Evolutionary conservation across 2,797 vertebrate genomes (phyloP).

Genomic region (Orientallactaga sibirica): DNA sequence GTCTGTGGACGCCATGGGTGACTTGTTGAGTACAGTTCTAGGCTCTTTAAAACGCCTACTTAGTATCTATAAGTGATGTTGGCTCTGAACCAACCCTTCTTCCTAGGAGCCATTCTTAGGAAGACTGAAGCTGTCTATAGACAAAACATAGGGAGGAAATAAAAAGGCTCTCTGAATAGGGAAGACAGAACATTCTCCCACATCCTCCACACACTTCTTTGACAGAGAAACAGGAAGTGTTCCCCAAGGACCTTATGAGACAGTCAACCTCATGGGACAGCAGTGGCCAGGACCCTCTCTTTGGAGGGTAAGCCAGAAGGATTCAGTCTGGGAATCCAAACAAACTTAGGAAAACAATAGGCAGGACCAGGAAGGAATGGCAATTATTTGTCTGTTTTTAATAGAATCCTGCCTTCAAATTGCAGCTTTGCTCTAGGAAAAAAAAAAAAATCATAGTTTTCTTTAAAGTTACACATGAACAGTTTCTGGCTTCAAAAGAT

Average conservation of each 20-base stretch:
- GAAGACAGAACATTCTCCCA: constrained; percentile 80
- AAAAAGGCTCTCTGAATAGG: constrained; percentile 86
- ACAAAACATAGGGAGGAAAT: constrained; percentile 87
- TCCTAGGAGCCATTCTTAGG: constrained; percentile 64
- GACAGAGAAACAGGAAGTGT: constrained; percentile 88
- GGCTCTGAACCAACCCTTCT: constrained; percentile 68
- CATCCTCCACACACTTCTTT: constrained; percentile 86
- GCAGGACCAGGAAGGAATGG: constrained; percentile 85
- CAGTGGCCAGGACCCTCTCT: constrained; percentile 85
- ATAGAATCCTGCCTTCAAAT: constrained; percentile 76
- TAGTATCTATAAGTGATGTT: constrained; percentile 57
- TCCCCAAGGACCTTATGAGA: constrained; percentile 85
- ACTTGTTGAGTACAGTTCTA: not conserved
- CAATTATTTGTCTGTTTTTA: constrained; percentile 86
- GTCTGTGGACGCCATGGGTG: not conserved
- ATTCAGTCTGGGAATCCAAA: constrained; percentile 87
- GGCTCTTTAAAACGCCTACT: constrained; percentile 33
- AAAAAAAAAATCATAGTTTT: constrained; percentile 70
- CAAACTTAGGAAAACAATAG: constrained; percentile 88
- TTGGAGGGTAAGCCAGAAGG: constrained; percentile 86
- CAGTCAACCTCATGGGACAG: constrained; percentile 79
- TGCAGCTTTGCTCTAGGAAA: constrained; percentile 75
- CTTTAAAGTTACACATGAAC: constrained; percentile 82
- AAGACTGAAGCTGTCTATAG: constrained; percentile 81
- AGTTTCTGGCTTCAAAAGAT: constrained; percentile 82